Evolutionary conservation across 2,113 vertebrate genomes (phyloP).

Genomic region (Varanus komodoensis): DNA sequence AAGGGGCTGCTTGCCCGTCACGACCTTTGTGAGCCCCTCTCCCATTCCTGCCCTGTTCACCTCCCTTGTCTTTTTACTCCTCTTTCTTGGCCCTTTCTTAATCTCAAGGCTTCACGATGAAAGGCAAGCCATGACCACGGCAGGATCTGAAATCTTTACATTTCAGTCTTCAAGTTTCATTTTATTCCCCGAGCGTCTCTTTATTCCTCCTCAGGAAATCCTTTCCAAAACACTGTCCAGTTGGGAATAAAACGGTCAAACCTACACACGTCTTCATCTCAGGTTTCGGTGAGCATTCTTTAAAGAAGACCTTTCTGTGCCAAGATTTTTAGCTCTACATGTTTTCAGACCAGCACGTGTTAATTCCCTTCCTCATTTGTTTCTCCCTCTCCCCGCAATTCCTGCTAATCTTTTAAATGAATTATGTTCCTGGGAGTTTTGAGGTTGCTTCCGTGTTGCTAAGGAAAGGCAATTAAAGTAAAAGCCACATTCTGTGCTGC

Average conservation of each 20-base stretch:
- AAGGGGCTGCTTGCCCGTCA: not conserved
- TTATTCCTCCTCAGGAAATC: slow-evolving; percentile 68
- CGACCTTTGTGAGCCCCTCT: slow-evolving; percentile 25
- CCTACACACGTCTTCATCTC: slow-evolving; percentile 48
- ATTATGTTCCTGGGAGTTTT: slow-evolving; percentile 58
- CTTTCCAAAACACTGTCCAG: slow-evolving; percentile 65
- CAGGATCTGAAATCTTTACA: slow-evolving; percentile 56
- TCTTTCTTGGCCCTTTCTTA: slow-evolving; percentile 50
- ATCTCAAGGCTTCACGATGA: slow-evolving; percentile 31
- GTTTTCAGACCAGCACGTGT: slow-evolving; percentile 57
- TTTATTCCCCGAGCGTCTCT: slow-evolving; percentile 61
- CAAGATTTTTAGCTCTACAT: slow-evolving; percentile 23
- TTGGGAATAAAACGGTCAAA: slow-evolving; percentile 53
- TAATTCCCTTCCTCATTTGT: not conserved
- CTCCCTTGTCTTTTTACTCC: slow-evolving; percentile 29
- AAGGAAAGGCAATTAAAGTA: not conserved
- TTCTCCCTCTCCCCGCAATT: not conserved
- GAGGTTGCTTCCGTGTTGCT: slow-evolving; percentile 18
- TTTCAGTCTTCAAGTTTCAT: slow-evolving; percentile 59
- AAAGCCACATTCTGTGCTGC: not conserved
- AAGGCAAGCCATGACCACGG: slow-evolving; percentile 48
- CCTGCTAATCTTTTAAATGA: slow-evolving; percentile 48
- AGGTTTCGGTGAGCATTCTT: slow-evolving; percentile 40
- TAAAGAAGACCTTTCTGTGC: slow-evolving; percentile 44
- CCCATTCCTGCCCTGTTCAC: slow-evolving; percentile 42